Evolutionary conservation across 1,140 invertebrate species (phyloP), one percentile per base, ranked within the genome.

Genomic region (Sinonovacula constricta): DNA sequence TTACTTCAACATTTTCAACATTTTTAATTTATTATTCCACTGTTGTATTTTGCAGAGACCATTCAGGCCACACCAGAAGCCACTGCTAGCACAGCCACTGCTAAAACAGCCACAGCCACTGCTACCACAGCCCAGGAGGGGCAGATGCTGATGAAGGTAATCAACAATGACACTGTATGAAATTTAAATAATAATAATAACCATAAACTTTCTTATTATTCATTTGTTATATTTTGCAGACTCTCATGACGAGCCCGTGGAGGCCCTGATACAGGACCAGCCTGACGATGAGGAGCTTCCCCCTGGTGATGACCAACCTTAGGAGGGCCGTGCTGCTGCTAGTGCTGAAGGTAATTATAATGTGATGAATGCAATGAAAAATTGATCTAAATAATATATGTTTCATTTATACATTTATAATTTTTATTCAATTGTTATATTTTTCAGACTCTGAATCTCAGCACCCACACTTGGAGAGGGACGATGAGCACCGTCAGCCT

Each of bases 381-480:
- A 39, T 67, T 67, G 63, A 67, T 67, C 63, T 67, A 67, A 49
- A 67, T 67, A 67, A 67, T 67, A 67, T 67, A 67, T 67, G 63
- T 67, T 67, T 67, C 63, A 67, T 67, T 45, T 67, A 67, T 67
- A 45, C 63, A 67, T 45, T 22, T 67, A 67, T 67, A 49, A 39
- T 49, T 67, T 67, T 10, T 67, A 49, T 67, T 67, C n/a, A n/a
- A n/a, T n/a, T n/a, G n/a, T n/a, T n/a, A n/a, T n/a, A n/a, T n/a
- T n/a, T n/a, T n/a, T n/a, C n/a, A n/a, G n/a, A n/a, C n/a, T n/a
- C n/a, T n/a, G n/a, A n/a, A n/a, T n/a, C n/a, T n/a, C n/a, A n/a
- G n/a, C n/a, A n/a, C n/a, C n/a, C n/a, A n/a, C n/a, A n/a, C n/a
- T n/a, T n/a, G n/a, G n/a, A n/a, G n/a, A n/a, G n/a, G n/a, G n/a